Evolutionary conservation across 2,888 invertebrate species (phyloP).

Genomic region (Marronus borbonicus): DNA sequence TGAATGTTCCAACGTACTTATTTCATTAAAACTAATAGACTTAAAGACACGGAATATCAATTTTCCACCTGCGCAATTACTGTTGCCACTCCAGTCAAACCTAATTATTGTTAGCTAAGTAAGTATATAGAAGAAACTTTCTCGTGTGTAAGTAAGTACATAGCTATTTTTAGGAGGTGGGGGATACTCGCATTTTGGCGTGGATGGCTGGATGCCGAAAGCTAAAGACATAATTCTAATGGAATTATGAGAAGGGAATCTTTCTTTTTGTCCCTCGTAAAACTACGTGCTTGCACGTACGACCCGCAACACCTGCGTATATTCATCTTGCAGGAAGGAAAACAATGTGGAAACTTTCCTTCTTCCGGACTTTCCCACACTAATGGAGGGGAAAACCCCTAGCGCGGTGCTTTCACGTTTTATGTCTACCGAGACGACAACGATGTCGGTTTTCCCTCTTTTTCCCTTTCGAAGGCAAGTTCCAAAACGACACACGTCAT

Average conservation of each 20-base stretch:
- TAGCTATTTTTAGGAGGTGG: neutral
- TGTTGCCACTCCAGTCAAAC: neutral
- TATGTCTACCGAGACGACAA: conserved; percentile 3
- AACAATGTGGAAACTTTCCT: conserved; percentile 13
- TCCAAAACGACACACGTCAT: conserved; percentile 5
- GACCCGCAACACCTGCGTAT: neutral
- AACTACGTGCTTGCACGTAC: conserved; percentile 16
- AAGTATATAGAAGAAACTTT: neutral
- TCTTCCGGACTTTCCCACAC: neutral
- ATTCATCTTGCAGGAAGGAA: neutral
- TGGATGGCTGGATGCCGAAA: neutral
- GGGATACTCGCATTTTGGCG: neutral
- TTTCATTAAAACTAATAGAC: conserved; percentile 42
- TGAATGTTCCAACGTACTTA: conserved; percentile 37
- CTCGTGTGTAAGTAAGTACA: neutral
- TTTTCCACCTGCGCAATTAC: conserved; percentile 40
- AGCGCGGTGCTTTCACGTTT: conserved; percentile 24
- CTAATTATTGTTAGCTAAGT: conserved; percentile 26
- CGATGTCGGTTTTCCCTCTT: neutral
- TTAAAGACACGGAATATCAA: conserved; percentile 38
- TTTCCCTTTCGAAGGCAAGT: neutral
- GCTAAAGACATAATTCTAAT: conserved; percentile 16
- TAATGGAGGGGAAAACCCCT: neutral
- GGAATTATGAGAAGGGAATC: conserved; percentile 9
- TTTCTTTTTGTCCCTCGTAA: conserved; percentile 8